Base-by-base conservation (phyloP, 1,140 invertebrate genomes). In the Condylostylus longicornis region DNA sequence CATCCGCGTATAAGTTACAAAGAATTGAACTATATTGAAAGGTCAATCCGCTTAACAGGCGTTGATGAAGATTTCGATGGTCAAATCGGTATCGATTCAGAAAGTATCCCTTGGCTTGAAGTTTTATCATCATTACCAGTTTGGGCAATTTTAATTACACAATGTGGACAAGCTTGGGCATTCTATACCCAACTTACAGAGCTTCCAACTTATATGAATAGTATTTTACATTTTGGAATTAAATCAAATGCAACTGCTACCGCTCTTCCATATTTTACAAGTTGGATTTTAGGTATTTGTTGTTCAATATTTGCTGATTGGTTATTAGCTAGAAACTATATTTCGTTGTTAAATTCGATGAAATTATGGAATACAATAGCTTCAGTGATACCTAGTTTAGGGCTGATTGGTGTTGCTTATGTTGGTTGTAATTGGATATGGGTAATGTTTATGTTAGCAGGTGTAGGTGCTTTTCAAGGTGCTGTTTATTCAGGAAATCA, bases 151-250 rank as follows among this genome's bases (percentile, higher is more conserved):
- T 61, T 80, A 5, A 68, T 84, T 12, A 84, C 85, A 6, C 87
- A 95, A 55, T 88, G 90, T 53, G 85, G 86, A 29, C 82, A 91
- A 50, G 77, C 86, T 31, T 96, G 89, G 88, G 82, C 82, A 4
- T 93, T 91, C 64, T 95, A 95, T 63, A 96, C 88, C 13, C 79
- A 95, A 50, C 67, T 96, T 5, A 94, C 85, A 0, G 85, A 91
- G 54, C 58, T 98, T 33, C 91, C 93, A 2, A 87, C 84, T 0
- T 98, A 94, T 50, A 88, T 98, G 80, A 79, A 80, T 44, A 78
- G 86, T 62, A 84, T 94, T 40, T 65, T 96, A 28, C 80, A 90
- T 53, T 89, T 87, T 47, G 73, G 89, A 48, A 79, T 95, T 33
- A 71, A 87, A 58, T 65, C 74, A 76, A 82, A 87, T 51, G 81